Evolutionary conservation across 2,113 vertebrate genomes (phyloP).

Genomic region (Tragelaphus scriptus): DNA sequence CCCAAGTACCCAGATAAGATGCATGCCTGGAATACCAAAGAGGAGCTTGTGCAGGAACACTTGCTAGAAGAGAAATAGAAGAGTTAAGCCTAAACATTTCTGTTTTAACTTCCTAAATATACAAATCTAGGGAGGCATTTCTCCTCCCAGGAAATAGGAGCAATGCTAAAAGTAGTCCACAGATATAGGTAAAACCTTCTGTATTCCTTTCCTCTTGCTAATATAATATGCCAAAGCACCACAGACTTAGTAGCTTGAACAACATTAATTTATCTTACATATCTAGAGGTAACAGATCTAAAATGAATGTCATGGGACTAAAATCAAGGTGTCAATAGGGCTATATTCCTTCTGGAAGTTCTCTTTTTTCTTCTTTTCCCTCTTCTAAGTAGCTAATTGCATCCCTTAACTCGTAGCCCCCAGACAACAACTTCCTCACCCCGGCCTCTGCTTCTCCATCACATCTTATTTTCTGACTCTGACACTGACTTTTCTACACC

Average conservation of each 20-base stretch:
- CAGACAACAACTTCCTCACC: too few relatives aligned
- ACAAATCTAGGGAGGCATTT: background rate
- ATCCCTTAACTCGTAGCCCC: fast-evolving
- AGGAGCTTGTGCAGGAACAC: background rate
- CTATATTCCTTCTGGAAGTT: background rate
- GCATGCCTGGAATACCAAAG: background rate
- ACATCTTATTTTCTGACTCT: background rate
- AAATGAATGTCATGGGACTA: background rate
- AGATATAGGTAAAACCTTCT: background rate
- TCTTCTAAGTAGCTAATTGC: background rate
- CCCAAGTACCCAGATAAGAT: background rate
- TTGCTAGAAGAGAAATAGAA: background rate
- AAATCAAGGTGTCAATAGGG: background rate
- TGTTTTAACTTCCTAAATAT: background rate
- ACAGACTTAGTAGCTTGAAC: background rate
- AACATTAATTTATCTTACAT: background rate
- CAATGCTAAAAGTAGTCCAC: background rate
- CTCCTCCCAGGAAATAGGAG: background rate
- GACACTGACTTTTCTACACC: background rate
- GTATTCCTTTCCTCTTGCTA: background rate
- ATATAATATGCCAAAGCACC: background rate
- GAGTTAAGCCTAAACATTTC: background rate
- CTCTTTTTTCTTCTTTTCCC: background rate
- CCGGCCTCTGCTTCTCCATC: background rate
- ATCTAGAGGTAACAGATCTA: background rate